Conservation (phyloP, 2,888 invertebrate genomes). For the Ceramica pisi region DNA sequence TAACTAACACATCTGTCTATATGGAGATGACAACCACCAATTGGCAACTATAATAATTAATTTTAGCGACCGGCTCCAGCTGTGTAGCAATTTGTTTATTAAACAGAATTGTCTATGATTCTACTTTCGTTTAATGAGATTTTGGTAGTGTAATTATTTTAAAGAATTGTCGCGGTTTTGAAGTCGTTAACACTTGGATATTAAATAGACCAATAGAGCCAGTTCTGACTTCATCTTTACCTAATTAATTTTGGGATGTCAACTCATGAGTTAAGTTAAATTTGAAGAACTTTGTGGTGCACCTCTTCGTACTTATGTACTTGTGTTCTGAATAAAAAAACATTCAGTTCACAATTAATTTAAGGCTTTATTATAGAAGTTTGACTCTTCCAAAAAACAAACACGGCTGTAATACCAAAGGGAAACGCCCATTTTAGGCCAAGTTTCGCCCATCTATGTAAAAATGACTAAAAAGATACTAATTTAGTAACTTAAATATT, state of each 20-base stretch:
- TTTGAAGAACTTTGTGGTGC: background rate
- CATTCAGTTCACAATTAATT: background rate
- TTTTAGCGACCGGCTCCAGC: slow-evolving; percentile 78
- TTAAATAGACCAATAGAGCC: background rate
- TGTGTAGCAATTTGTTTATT: slow-evolving; percentile 75
- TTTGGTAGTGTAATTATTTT: slow-evolving; percentile 37
- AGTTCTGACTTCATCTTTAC: too few relatives aligned
- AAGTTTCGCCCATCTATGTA: too few relatives aligned
- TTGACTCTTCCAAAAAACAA: background rate
- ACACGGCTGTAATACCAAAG: background rate
- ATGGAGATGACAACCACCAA: slow-evolving; percentile 83
- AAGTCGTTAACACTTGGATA: slow-evolving; percentile 1
- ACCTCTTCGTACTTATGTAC: background rate
- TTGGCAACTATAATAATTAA: slow-evolving; percentile 81
- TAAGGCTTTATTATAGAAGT: background rate
- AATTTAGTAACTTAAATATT: too few relatives aligned
- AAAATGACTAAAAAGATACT: too few relatives aligned
- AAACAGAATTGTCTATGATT: slow-evolving; percentile 60
- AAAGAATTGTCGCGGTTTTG: slow-evolving; percentile 8
- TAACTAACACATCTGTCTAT: slow-evolving; percentile 77
- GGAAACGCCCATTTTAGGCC: too few relatives aligned
- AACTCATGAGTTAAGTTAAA: background rate
- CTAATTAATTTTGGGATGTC: background rate
- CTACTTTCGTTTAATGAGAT: slow-evolving; percentile 68
- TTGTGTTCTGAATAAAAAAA: too few relatives aligned